Conservation (phyloP, 2,888 invertebrate genomes). For the Bimastos eiseni region DNA sequence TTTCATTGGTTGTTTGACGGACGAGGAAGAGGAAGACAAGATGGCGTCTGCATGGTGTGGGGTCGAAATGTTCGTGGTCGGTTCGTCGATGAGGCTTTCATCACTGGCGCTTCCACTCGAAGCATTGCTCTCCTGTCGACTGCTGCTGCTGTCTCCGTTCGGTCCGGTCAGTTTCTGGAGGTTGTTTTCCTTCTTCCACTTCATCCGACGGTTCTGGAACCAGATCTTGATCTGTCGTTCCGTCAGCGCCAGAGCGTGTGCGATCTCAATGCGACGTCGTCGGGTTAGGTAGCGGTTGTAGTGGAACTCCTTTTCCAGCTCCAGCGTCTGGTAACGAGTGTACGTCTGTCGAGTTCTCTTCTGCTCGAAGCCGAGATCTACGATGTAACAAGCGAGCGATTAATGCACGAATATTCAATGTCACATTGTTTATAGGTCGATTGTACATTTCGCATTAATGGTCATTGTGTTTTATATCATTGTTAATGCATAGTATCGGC, state of each 20-base stretch:
- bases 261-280: constrained; percentile 93
- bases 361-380: constrained; percentile 42
- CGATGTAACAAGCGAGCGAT: background rate
- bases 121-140: background rate
- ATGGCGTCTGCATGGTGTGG: background rate
- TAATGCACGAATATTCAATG: background rate
- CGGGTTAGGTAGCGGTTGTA: constrained; percentile 96
- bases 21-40: constrained; percentile 24
- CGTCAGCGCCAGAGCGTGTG: constrained; percentile 91
- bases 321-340: constrained; percentile 94
- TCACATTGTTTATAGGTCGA: too few species aligned
- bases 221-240: constrained; percentile 79
- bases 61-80: background rate
- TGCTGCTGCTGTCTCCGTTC: constrained; percentile 22
- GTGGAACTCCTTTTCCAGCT: constrained; percentile 96
- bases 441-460: too few species aligned
- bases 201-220: constrained; percentile 95
- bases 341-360: constrained; percentile 96
- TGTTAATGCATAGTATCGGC: background rate
- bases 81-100: constrained; percentile 19
- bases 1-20: constrained; percentile 20
- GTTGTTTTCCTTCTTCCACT: constrained; percentile 88
- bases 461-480: too few species aligned
- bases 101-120: constrained; percentile 28
- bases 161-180: constrained; percentile 34